Base-by-base conservation (phyloP, 1,140 invertebrate species). In the Drosophila nasuta region DNA sequence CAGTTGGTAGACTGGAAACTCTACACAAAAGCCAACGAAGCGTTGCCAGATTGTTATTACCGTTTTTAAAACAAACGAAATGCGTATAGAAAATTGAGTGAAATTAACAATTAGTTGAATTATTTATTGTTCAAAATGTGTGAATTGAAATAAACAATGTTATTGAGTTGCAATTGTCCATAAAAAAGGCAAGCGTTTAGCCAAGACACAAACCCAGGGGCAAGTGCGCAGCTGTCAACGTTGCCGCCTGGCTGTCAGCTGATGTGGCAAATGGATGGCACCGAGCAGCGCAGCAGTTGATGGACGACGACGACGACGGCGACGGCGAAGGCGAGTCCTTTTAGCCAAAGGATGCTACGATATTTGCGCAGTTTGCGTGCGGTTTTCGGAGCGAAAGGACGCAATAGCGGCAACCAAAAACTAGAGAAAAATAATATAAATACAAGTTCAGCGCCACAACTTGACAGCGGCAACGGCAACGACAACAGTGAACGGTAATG, bases 291-390 rank as follows among this genome's bases (percentile, higher is more conserved):
- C 35, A 38, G 35, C 8, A 10, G 7, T 38, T 10, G 10, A 38
- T 38, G 35, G 8, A 1, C 35, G 2, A 38, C 33, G 15, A 13
- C 46, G 59, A 65, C 25, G 11, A 58, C 59, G 58, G 46, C 45
- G 28, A 63, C 54, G 38, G 45, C 72, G 33, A 70, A 33, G 33
- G 33, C 64, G 48, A 64, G 73, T 89, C 78, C 85, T 89, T 85
- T 89, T 85, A 77, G 81, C 45, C 81, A 85, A 81, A 81, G 81
- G 81, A 89, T 89, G 85, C 85, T 77, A 67, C 35, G 51, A 78
- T 67, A 67, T 89, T 89, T 89, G 81, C 85, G 81, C 85, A 89
- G 85, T 89, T 89, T 76, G 75, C 85, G 85, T 89, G 81, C 85
- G 85, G 85, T 89, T 76, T 89, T 88, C 81, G 69, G 75, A 88